Percentiles rank a stretch among this genome's conserved stretches.
Conservation (phyloP, 2,888 invertebrate species). For the Tinea semifulvella region DNA sequence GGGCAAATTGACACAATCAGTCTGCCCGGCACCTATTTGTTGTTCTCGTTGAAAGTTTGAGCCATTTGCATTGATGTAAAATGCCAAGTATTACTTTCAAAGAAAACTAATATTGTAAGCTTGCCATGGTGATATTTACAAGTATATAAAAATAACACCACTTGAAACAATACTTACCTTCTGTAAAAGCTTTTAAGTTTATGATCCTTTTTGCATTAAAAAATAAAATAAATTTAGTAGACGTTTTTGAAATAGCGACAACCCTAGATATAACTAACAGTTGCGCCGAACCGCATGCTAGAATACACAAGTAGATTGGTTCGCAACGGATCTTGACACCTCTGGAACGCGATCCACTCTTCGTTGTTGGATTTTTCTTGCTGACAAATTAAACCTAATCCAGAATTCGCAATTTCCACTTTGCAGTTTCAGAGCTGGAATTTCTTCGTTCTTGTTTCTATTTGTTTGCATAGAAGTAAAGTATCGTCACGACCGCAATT, state of each 20-base stretch:
- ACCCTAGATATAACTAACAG: conserved; percentile 6
- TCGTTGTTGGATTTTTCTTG: neutral
- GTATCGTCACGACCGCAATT: too few species aligned
- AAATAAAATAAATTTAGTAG: neutral
- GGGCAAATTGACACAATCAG: too few species aligned
- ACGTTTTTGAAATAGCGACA: neutral
- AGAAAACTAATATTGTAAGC: too few species aligned
- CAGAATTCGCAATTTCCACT: conserved; percentile 11
- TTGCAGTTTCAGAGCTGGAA: neutral
- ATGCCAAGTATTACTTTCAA: too few species aligned
- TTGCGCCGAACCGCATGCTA: conserved; percentile 11
- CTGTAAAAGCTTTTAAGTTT: too few species aligned
- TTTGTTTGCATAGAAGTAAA: too few species aligned
- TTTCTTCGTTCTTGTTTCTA: neutral
- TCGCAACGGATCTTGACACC: conserved; percentile 6
- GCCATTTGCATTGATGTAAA: too few species aligned
- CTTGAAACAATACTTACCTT: too few species aligned
- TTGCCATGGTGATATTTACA: too few species aligned
- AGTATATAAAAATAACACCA: too few species aligned
- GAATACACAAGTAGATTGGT: conserved; percentile 15
- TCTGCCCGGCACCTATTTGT: too few species aligned
- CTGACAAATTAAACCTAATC: conserved; percentile 7
- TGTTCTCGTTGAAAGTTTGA: too few species aligned
- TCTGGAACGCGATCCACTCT: conserved; percentile 1
- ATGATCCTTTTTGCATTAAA: neutral